These are phyloP conservation scores for Calephelis virginiensis DNA, from an alignment of 1,140 invertebrate genomes.

Conservation along the genomic window DNA sequence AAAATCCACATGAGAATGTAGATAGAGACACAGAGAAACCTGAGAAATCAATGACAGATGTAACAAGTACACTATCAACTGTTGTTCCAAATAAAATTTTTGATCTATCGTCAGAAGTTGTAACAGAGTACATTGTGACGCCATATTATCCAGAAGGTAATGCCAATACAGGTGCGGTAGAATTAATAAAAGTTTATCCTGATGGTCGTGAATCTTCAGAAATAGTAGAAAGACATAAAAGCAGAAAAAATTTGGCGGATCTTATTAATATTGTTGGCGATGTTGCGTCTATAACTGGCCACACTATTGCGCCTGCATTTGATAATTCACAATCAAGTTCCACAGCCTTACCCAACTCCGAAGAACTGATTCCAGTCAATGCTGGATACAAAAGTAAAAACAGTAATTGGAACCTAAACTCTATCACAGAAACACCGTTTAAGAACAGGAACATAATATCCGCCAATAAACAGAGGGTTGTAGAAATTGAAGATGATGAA, in stretches of 20 bases:
- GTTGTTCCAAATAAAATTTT: slow-evolving; percentile 32
- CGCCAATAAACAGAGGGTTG: slow-evolving; percentile 49
- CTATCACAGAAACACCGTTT: slow-evolving; percentile 60
- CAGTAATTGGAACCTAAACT: slow-evolving; percentile 64
- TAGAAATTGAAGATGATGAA: slow-evolving; percentile 68
- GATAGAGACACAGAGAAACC: slow-evolving; percentile 50
- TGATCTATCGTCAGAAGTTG: slow-evolving; percentile 48
- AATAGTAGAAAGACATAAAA: slow-evolving; percentile 44
- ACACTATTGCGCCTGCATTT: slow-evolving; percentile 42
- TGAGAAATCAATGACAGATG: slow-evolving; percentile 36
- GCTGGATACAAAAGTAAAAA: slow-evolving; percentile 69
- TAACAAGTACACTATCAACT: slow-evolving; percentile 33
- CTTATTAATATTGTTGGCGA: slow-evolving; percentile 73
- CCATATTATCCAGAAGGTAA: slow-evolving; percentile 57
- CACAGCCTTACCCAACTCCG: slow-evolving; percentile 58
- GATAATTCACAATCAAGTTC: slow-evolving; percentile 32
- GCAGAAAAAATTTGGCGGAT: slow-evolving; percentile 55
- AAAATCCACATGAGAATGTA: slow-evolving; percentile 59
- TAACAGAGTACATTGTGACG: slow-evolving; percentile 56
- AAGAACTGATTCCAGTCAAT: slow-evolving; percentile 67
- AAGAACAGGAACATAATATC: slow-evolving; percentile 46
- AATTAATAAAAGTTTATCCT: slow-evolving; percentile 58
- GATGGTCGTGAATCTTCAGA: slow-evolving; percentile 55
- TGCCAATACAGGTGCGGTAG: slow-evolving; percentile 46
- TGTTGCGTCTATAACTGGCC: slow-evolving; percentile 70